Conservation (phyloP, 2,888 invertebrate species). For the Oxytorus armatus region DNA sequence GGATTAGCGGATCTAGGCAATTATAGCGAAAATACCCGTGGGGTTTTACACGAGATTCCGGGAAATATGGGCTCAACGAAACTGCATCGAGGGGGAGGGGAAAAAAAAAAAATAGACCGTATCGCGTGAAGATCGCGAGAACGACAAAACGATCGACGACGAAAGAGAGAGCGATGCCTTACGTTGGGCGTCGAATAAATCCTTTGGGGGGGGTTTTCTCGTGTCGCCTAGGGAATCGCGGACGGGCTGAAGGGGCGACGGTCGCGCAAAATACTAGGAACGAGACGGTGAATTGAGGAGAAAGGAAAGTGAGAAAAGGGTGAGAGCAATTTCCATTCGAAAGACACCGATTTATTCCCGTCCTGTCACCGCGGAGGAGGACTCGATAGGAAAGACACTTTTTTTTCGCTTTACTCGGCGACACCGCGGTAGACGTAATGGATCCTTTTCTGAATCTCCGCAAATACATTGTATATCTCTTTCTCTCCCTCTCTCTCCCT, state of each 20-base stretch:
- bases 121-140: conserved; percentile 43
- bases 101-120: neutral
- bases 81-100: conserved; percentile 1
- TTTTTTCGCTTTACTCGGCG: conserved; percentile 21
- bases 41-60: conserved; percentile 24
- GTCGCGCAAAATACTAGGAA: conserved; percentile 15
- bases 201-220: conserved; percentile 22
- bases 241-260: conserved; percentile 2
- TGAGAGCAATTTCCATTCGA: conserved; percentile 76
- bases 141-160: conserved; percentile 34
- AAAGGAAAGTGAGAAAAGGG: conserved; percentile 43
- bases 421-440: conserved; percentile 44
- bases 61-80: conserved; percentile 37
- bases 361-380: conserved; percentile 65
- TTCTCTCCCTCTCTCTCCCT: too few species aligned
- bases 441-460: conserved; percentile 55
- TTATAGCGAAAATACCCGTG: conserved; percentile 39
- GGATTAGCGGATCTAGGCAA: conserved; percentile 55
- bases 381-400: conserved; percentile 36
- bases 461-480: conserved; percentile 45
- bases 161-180: neutral
- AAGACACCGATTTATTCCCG: conserved; percentile 77
- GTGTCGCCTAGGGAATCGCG: too few species aligned
- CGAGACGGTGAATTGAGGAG: conserved; percentile 22
- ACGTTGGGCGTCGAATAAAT: conserved; percentile 26